Evolutionary conservation across 2,888 invertebrate genomes (phyloP), one percentile per base, ranked within the genome.

Genomic region (Piscicola geometra): DNA sequence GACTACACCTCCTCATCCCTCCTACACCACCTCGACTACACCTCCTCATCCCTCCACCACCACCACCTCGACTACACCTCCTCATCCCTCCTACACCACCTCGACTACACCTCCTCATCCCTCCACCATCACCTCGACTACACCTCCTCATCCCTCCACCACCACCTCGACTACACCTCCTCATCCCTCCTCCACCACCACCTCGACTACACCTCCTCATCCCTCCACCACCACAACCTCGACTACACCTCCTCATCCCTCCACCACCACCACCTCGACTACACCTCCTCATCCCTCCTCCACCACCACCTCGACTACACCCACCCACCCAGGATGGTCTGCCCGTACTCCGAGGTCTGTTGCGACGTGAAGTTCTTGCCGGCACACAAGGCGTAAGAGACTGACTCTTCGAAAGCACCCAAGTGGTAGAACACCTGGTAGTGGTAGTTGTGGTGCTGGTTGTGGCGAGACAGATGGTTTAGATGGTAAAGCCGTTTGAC

Each of bases 331-430:
- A 97, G 92, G 60, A 92, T 96, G 0, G 97, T 98, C 84, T 97
- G 94, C 0, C 96, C 95, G 88, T 96, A 98, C 87, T 97, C 95
- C 79, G 93, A 92, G 76, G 93, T 89, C 41, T 92, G 92, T 83
- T 94, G 95, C 0, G 98, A 93, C 87, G 97, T 93, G 85, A 99
- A 98, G 30, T 96, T 88, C 81, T 93, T 91, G 33, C 94, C 95
- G 82, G 99, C 96, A 28, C 96, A 94, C 28, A 99, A 88, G 33
- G 99, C 99, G 86, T 94, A 97, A n/a, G 93, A 93, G 79, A 99
- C 87, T 0, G 98, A 96, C 86, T 97, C 96, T 84, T 94, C 93
- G 86, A 95, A 98, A 0, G 96, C 93, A 47, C 97, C 97, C 79
- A 99, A 88, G 86, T 99, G 97, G 86, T 97, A 98, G 84, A 97